Percentiles rank a stretch among this genome's conserved stretches.
These are phyloP conservation scores for Notarius lentiginosus DNA, from an alignment of 2,113 vertebrate genomes.

Conservation along the genomic window DNA sequence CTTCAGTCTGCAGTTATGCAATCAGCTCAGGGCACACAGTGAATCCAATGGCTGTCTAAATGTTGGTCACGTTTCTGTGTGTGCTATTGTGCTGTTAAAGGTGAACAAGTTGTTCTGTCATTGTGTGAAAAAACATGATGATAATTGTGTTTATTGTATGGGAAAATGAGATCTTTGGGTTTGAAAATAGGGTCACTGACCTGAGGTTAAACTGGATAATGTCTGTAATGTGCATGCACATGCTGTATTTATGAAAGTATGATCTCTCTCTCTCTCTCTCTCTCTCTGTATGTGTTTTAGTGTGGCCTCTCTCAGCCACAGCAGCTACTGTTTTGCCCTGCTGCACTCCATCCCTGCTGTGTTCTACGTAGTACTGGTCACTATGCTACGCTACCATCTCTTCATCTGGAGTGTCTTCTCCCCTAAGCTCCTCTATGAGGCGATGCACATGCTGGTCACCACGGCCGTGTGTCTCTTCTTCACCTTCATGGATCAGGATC, in stretches of 20 bases:
- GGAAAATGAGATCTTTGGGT: background rate
- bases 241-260: conserved; percentile 27
- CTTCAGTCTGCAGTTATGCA: background rate
- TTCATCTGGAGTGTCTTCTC: conserved; percentile 99
- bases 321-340: conserved; percentile 88
- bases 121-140: conserved; percentile 5
- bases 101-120: conserved; percentile 13
- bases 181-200: conserved; percentile 2
- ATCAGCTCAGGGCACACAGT: background rate
- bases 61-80: background rate
- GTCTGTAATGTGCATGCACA: conserved; percentile 18
- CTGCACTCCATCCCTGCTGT: conserved; percentile 81
- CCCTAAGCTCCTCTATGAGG: conserved; percentile 93
- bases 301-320: conserved; percentile 76
- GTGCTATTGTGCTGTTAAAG: conserved; percentile 1
- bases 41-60: background rate
- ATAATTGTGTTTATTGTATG: background rate
- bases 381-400: conserved; percentile 89
- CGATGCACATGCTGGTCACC: conserved; percentile 83
- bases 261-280: conserved; percentile 25
- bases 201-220: conserved; percentile 6
- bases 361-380: conserved; percentile 84
- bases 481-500: conserved; percentile 81
- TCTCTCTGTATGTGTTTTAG: conserved; percentile 61
- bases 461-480: conserved; percentile 82